Evolutionary conservation across 37 sponge, comb jelly and placozoan species (phyloP).

Genomic region (Oopsacas minuta): DNA sequence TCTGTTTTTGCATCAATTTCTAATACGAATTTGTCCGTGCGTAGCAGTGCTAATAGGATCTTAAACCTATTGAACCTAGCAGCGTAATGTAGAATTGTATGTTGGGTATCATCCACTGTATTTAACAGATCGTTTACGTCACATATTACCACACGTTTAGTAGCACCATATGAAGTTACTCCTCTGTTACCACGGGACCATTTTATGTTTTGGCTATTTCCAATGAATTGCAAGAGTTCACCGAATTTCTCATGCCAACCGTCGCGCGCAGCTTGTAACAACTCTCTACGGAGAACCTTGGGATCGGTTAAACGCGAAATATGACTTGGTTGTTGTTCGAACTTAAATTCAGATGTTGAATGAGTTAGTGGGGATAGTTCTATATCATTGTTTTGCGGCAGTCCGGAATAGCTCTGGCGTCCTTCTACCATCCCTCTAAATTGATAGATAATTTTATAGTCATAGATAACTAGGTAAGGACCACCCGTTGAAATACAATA

Average conservation of each 20-base stretch:
- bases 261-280: conserved; percentile 62
- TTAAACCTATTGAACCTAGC: conserved; percentile 62
- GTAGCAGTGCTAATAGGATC: conserved; percentile 34
- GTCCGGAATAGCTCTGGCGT: not conserved
- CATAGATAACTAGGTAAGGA: too few relatives aligned
- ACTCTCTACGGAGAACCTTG: not conserved
- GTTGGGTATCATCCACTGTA: conserved; percentile 29
- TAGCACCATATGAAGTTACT: not conserved
- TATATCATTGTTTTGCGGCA: not conserved
- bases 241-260: conserved; percentile 29
- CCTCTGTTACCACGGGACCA: not conserved
- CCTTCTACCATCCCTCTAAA: not conserved
- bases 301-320: not conserved
- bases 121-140: conserved; percentile 21
- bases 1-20: conserved; percentile 1
- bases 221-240: not conserved
- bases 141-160: not conserved
- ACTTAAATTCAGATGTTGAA: not conserved
- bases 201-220: not conserved
- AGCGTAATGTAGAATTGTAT: conserved; percentile 68
- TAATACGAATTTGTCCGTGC: not conserved
- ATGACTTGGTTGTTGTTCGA: not conserved
- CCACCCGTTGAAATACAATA: too few relatives aligned
- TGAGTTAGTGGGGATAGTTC: not conserved
- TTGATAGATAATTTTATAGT: too few relatives aligned